A percentile compares a stretch with the other conserved stretches of the same genome.
phyloP scores from a whole-genome alignment of 1,140 invertebrate genomes.

The Drosophila virilis region DNA sequence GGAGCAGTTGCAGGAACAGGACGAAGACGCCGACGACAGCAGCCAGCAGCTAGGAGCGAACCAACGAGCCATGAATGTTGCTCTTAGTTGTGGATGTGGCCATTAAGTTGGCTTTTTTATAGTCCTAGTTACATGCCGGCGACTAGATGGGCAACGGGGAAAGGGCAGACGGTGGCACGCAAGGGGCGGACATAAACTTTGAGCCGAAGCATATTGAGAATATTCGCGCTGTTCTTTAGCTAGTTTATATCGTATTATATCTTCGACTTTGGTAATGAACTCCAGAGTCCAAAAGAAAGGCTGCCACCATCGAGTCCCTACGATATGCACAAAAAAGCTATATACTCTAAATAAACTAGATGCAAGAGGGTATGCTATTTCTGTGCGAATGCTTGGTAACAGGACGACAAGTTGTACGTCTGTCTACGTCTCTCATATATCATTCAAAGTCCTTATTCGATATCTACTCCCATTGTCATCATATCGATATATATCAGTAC shows the following conservation, averaged over 20 bases:
- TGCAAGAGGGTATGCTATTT: not conserved
- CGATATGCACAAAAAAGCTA: too few relatives aligned
- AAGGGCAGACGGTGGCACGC: too few relatives aligned
- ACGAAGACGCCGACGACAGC: too few relatives aligned
- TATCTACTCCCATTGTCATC: too few relatives aligned
- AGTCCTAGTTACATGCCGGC: conserved; percentile 56
- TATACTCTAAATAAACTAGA: too few relatives aligned
- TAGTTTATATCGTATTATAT: conserved; percentile 18
- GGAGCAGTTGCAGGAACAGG: not conserved
- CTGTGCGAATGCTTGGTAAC: not conserved
- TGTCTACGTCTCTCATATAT: too few relatives aligned
- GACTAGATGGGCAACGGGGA: too few relatives aligned
- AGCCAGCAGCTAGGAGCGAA: conserved; percentile 8
- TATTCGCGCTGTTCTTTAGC: conserved; percentile 14
- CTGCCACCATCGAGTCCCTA: too few relatives aligned
- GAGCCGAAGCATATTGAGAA: conserved; percentile 9
- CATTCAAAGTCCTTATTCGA: too few relatives aligned
- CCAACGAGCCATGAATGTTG: conserved; percentile 79
- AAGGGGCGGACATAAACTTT: not conserved
- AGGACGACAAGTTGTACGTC: too few relatives aligned
- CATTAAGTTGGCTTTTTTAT: conserved; percentile 79
- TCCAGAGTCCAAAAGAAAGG: not conserved
- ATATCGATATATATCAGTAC: too few relatives aligned
- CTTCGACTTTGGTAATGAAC: conserved; percentile 9
- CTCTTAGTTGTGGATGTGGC: conserved; percentile 74